phyloP scores from a whole-genome alignment of 2,797 vertebrate genomes.

The Percopsis omiscomaycus region DNA sequence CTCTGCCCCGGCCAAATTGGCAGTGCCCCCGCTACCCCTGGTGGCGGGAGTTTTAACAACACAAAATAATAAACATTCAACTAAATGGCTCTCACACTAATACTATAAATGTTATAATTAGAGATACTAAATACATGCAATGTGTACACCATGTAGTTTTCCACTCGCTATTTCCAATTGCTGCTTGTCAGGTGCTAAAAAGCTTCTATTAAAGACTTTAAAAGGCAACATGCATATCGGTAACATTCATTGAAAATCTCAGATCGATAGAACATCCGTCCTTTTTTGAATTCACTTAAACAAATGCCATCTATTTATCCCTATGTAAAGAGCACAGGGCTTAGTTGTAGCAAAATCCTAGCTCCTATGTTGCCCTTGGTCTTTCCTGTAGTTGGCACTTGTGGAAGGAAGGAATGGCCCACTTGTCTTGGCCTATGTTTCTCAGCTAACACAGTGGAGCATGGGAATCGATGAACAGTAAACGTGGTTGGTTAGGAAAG shows the following conservation, averaged over 20 bases:
- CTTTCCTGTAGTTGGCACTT: constrained; percentile 7
- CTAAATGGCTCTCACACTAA: too few species aligned
- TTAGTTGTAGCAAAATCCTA: constrained; percentile 21
- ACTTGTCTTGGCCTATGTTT: constrained; percentile 6
- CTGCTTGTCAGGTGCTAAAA: not conserved
- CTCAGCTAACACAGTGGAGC: constrained; percentile 7
- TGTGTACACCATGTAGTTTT: not conserved
- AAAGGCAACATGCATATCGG: constrained; percentile 31
- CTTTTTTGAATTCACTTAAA: constrained; percentile 56
- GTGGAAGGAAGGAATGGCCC: constrained; percentile 12
- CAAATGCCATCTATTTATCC: constrained; percentile 59
- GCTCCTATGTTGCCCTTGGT: constrained; percentile 9
- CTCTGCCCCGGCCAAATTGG: too few species aligned
- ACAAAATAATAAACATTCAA: too few species aligned
- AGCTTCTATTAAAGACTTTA: not conserved
- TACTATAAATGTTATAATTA: too few species aligned
- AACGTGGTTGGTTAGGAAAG: constrained; percentile 33
- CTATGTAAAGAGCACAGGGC: constrained; percentile 48
- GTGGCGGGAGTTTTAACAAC: too few species aligned
- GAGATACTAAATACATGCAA: not conserved
- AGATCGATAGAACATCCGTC: constrained; percentile 25
- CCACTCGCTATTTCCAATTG: not conserved
- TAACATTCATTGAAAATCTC: constrained; percentile 27
- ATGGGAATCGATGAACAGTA: constrained; percentile 32
- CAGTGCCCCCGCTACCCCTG: too few species aligned